Percentiles rank a stretch among this genome's conserved stretches.
Conservation (phyloP, 2,113 vertebrate genomes). For the Forbesichthys agassizii region DNA sequence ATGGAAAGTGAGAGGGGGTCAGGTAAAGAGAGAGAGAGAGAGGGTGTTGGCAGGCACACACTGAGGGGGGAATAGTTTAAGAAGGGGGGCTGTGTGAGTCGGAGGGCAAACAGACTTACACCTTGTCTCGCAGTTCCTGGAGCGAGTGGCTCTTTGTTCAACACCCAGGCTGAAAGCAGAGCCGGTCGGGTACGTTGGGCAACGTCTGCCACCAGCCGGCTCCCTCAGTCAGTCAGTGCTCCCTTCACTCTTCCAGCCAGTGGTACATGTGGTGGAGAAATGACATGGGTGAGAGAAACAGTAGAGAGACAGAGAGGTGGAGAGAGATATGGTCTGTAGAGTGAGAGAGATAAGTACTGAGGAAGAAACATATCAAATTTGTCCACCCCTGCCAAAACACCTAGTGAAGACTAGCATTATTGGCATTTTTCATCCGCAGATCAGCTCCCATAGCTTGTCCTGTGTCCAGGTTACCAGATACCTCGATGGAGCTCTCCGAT, state of each 20-base stretch:
- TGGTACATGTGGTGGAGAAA: conserved; percentile 47
- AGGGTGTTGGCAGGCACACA: conserved; percentile 26
- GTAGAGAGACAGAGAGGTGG: conserved; percentile 24
- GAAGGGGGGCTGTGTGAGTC: conserved; percentile 15
- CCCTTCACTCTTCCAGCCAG: conserved; percentile 38
- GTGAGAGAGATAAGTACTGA: conserved; percentile 12
- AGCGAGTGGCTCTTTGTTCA: conserved; percentile 74
- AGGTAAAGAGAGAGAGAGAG: conserved; percentile 4
- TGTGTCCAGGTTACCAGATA: conserved; percentile 67
- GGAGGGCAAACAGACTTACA: conserved; percentile 62
- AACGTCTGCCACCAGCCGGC: conserved; percentile 57
- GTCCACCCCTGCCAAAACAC: conserved; percentile 58
- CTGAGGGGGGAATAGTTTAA: background rate
- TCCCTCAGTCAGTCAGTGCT: conserved; percentile 8
- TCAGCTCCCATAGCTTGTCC: conserved; percentile 37
- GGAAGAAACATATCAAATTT: conserved; percentile 62
- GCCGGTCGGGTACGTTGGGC: conserved; percentile 42
- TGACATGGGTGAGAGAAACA: conserved; percentile 27
- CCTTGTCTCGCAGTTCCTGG: conserved; percentile 68
- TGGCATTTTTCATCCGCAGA: conserved; percentile 69
- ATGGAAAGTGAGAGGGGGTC: background rate
- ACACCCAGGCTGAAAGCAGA: conserved; percentile 73
- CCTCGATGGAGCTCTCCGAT: conserved; percentile 62
- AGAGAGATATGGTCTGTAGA: conserved; percentile 32
- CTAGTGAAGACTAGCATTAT: conserved; percentile 60